Percentiles rank a stretch among this genome's conserved stretches.
Evolutionary conservation across 2,797 vertebrate species (phyloP).

Genomic region (Bryconaethiops microstoma): DNA sequence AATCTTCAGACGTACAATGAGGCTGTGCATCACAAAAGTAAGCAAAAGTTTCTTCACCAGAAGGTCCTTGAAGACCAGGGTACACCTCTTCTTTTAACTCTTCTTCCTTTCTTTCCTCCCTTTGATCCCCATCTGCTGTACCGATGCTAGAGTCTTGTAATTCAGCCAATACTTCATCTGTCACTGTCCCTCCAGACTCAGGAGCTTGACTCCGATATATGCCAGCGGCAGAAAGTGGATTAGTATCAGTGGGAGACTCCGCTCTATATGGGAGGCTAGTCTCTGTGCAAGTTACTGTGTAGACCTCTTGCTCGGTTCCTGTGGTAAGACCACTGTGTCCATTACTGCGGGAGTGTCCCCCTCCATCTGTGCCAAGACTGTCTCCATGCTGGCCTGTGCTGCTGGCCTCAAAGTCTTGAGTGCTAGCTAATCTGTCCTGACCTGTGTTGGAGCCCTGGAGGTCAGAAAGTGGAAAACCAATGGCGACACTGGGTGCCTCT

Average conservation of each 20-base stretch:
- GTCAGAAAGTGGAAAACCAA: constrained; percentile 77
- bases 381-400: constrained; percentile 58
- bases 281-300: constrained; percentile 44
- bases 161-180: not conserved
- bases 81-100: constrained; percentile 53
- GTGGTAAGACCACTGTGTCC: constrained; percentile 57
- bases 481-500: constrained; percentile 76
- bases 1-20: constrained; percentile 69
- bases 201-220: constrained; percentile 4
- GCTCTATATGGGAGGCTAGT: no score
- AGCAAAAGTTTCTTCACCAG: constrained; percentile 64
- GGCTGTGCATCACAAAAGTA: constrained; percentile 68
- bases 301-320: constrained; percentile 52
- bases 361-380: constrained; percentile 55
- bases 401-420: constrained; percentile 69
- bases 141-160: not conserved
- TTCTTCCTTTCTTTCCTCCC: constrained; percentile 26
- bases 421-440: constrained; percentile 83
- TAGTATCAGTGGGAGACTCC: not conserved
- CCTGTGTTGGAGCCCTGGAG: constrained; percentile 65
- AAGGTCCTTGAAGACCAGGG: not conserved
- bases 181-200: constrained; percentile 2
- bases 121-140: constrained; percentile 49
- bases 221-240: not conserved
- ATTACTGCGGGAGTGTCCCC: no score